These are phyloP conservation scores for Oryzias melastigma DNA, from an alignment of 2,113 vertebrate genomes.

Conservation along the genomic window DNA sequence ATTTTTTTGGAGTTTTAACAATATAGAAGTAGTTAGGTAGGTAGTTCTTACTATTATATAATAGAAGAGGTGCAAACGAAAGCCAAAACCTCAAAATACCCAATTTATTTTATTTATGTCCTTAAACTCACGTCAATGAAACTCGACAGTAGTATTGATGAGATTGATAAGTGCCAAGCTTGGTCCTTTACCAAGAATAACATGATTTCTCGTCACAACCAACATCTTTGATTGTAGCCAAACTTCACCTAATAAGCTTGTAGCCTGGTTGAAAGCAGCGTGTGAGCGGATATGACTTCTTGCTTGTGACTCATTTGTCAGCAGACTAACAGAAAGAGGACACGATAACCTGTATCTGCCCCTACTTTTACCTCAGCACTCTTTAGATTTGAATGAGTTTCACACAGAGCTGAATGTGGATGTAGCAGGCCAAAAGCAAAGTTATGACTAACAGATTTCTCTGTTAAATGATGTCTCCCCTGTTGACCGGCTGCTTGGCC, in stretches of 20 bases:
- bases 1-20: too few relatives aligned
- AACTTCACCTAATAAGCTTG: too few relatives aligned
- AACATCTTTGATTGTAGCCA: too few relatives aligned
- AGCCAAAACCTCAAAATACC: too few relatives aligned
- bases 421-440: constrained; percentile 6
- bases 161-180: constrained; percentile 21
- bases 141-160: constrained; percentile 14
- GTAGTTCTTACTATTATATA: too few relatives aligned
- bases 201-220: too few relatives aligned
- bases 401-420: background rate
- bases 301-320: constrained; percentile 27
- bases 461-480: constrained; percentile 37
- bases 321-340: constrained; percentile 18
- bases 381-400: background rate
- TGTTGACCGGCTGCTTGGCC: constrained; percentile 21
- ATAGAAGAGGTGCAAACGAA: too few relatives aligned
- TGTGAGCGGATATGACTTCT: background rate
- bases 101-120: too few relatives aligned
- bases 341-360: constrained; percentile 9
- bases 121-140: background rate
- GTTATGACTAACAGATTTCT: constrained; percentile 46
- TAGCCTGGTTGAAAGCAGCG: too few relatives aligned
- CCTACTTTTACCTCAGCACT: background rate
- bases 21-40: too few relatives aligned
- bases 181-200: constrained; percentile 12